phyloP scores from a whole-genome alignment of 1,140 invertebrate genomes.

The Xylocopa sonorina region DNA sequence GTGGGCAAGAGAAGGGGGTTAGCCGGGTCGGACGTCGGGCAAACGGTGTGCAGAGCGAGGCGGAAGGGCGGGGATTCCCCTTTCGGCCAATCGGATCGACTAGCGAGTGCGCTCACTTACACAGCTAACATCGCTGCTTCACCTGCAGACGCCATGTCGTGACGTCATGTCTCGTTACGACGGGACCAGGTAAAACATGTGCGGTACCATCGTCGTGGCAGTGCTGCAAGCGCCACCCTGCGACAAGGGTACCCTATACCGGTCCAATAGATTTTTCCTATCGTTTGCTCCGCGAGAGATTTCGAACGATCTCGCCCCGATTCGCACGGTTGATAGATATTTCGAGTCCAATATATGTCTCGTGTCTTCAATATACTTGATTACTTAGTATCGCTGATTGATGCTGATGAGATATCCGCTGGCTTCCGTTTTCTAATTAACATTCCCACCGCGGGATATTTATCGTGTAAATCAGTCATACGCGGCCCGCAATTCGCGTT shows the following conservation, averaged over 20 bases:
- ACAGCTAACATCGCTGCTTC: constrained; percentile 56
- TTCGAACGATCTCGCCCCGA: background rate
- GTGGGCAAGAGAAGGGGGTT: constrained; percentile 16
- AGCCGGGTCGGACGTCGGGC: constrained; percentile 47
- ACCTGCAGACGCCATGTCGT: constrained; percentile 76
- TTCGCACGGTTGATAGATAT: background rate
- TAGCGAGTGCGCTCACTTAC: constrained; percentile 71
- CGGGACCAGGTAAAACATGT: constrained; percentile 48
- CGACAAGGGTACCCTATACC: background rate
- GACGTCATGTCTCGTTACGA: constrained; percentile 70
- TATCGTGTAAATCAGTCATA: too few relatives aligned
- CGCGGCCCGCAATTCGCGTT: too few relatives aligned
- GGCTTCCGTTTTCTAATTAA: background rate
- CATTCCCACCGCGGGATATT: background rate
- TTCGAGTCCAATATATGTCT: background rate
- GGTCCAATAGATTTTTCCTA: background rate
- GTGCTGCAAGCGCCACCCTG: constrained; percentile 16
- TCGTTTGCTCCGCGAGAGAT: too few relatives aligned
- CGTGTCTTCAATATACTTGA: background rate
- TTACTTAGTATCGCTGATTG: background rate
- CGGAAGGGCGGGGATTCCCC: constrained; percentile 76
- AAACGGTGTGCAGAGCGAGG: constrained; percentile 53
- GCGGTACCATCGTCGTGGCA: constrained; percentile 45
- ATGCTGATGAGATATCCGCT: background rate
- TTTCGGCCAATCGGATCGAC: constrained; percentile 76